phyloP scores from a whole-genome alignment of 1,140 invertebrate genomes.

The Tetranychus cinnabarinus region DNA sequence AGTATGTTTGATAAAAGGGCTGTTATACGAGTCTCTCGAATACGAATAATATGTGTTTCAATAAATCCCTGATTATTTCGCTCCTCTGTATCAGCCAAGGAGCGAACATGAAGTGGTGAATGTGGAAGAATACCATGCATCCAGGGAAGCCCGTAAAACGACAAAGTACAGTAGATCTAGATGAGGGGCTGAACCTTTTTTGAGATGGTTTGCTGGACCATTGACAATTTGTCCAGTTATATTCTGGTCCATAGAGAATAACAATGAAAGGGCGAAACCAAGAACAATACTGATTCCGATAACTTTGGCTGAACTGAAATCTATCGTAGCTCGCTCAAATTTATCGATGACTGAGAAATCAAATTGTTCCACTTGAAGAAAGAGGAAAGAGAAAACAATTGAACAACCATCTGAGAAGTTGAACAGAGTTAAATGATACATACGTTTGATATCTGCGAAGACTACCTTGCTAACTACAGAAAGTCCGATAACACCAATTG shows the following conservation, averaged over 20 bases:
- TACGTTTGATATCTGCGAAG: constrained; percentile 15
- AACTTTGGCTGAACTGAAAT: constrained; percentile 18
- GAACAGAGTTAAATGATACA: neutral
- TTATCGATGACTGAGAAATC: constrained; percentile 20
- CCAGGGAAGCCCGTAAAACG: constrained; percentile 7
- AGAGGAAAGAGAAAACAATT: neutral
- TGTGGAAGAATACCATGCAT: constrained; percentile 11
- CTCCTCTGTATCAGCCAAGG: constrained; percentile 7
- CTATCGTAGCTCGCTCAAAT: constrained; percentile 22
- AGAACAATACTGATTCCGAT: constrained; percentile 18
- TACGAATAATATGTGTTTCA: constrained; percentile 27
- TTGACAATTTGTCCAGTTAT: constrained; percentile 29
- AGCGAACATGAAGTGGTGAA: constrained; percentile 8
- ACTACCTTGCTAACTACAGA: constrained; percentile 25
- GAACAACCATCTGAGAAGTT: neutral
- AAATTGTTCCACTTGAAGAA: constrained; percentile 24
- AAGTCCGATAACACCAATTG: constrained; percentile 26
- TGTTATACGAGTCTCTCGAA: constrained; percentile 35
- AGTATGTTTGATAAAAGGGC: constrained; percentile 33
- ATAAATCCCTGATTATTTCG: constrained; percentile 17
- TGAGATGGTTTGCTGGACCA: constrained; percentile 23
- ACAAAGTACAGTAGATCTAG: constrained; percentile 9
- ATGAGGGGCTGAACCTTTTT: constrained; percentile 12
- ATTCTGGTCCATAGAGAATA: constrained; percentile 32
- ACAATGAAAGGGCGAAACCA: constrained; percentile 28